These are phyloP conservation scores for Melanotaenia nigrans DNA, from an alignment of 2,797 vertebrate genomes.

Conservation along the genomic window DNA sequence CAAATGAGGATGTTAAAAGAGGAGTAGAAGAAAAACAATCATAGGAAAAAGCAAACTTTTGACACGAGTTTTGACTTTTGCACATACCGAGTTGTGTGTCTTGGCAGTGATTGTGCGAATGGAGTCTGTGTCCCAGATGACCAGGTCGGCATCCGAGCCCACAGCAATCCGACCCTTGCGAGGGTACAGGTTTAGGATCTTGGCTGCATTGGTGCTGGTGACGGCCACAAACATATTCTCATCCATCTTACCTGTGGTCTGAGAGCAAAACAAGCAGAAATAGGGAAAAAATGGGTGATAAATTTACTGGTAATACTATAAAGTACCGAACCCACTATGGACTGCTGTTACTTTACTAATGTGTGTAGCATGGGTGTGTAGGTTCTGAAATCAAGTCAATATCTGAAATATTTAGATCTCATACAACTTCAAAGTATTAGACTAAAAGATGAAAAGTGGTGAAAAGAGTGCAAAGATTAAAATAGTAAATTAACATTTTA, in stretches of 20 bases:
- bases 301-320: not conserved
- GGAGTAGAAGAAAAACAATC: not conserved
- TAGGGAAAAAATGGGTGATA: not conserved
- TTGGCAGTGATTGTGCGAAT: conserved; percentile 94
- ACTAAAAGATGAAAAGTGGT: too few relatives aligned
- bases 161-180: conserved; percentile 96
- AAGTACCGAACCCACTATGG: not conserved
- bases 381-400: too few relatives aligned
- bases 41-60: not conserved
- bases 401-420: too few relatives aligned
- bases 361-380: not conserved
- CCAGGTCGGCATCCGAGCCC: conserved; percentile 93
- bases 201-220: conserved; percentile 98
- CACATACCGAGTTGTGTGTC: conserved; percentile 92
- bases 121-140: conserved; percentile 96
- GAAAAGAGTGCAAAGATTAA: too few relatives aligned
- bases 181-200: conserved; percentile 97
- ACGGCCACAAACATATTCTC: conserved; percentile 98
- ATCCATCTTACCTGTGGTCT: conserved; percentile 99
- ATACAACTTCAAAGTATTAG: too few relatives aligned
- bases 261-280: not conserved
- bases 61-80: not conserved
- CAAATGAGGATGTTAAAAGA: not conserved
- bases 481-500: too few relatives aligned
- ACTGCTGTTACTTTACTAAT: not conserved